Conservation (phyloP, 1,140 invertebrate species). For the Trachelipus rathkii region DNA sequence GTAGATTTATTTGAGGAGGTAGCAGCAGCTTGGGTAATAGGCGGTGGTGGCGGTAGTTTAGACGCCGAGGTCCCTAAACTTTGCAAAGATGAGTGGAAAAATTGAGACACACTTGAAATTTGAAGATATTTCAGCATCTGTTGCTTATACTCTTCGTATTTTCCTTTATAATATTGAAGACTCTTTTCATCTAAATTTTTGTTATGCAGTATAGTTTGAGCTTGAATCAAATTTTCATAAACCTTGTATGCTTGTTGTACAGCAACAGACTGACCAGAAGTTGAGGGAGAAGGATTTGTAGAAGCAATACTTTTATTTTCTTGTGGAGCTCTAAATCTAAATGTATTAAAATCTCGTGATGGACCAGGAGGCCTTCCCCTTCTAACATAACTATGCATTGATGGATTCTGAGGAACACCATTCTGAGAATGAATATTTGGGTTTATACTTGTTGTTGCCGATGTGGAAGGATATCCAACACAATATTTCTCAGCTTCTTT, state of each 20-base stretch:
- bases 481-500: constrained; percentile 41
- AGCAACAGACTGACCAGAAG: constrained; percentile 18
- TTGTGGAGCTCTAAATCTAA: background rate
- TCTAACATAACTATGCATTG: constrained; percentile 22
- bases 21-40: background rate
- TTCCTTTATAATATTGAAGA: constrained; percentile 26
- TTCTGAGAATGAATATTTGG: background rate
- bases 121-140: constrained; percentile 38
- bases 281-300: background rate
- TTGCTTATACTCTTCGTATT: constrained; percentile 31
- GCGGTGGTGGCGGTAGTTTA: constrained; percentile 37
- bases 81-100: constrained; percentile 37
- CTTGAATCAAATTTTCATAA: constrained; percentile 39
- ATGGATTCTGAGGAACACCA: constrained; percentile 14
- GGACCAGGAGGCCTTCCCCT: constrained; percentile 23
- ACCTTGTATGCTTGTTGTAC: constrained; percentile 41
- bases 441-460: background rate
- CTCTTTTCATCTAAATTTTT: constrained; percentile 29
- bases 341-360: background rate
- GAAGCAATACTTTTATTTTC: background rate
- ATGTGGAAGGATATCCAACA: constrained; percentile 17
- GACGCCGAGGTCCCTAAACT: constrained; percentile 30
- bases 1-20: background rate
- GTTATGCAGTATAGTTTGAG: constrained; percentile 31
- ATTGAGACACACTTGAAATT: constrained; percentile 39